Base-by-base conservation (phyloP, 2,888 invertebrate species). In the Protophormia terraenovae region DNA sequence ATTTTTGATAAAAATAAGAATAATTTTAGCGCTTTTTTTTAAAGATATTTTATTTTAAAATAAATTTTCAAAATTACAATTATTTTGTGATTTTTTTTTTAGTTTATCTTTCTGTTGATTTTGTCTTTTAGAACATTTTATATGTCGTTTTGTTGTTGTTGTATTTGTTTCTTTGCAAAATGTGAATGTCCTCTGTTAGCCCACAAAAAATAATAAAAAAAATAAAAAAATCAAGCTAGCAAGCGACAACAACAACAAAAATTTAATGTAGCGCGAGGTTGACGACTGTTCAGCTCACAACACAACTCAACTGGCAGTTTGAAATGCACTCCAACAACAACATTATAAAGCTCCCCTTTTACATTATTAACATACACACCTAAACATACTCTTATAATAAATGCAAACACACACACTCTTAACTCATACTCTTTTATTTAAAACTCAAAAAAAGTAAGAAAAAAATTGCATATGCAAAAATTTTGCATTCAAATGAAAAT, bases 111-210 rank as follows among this genome's bases (percentile, higher is more conserved):
- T n/a, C n/a, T n/a, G n/a, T n/a, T n/a, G n/a, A n/a, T 55, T 22
- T 67, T 38, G 14, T 55, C 55, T 3, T 12, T 66, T 50, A 69
- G 60, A 69, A 69, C 47, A 69, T 12, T 41, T 32, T 41, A 12
- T 53, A 35, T 66, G 58, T 29, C 55, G n/a, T 45, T 55, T 41
- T 8, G n/a, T 45, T 45, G 60, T 60, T 38, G 66, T 55, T 81
- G 69, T 47, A 64, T 64, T 67, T 77, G 14, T 55, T 75, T 41
- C 62, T 80, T 86, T 86, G 86, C 84, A 90, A 85, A 85, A 91
- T 92, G 91, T 91, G 91, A 91, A 91, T 92, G 92, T 92, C 91
- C 92, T 92, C 92, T 90, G 91, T 91, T 92, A 91, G 89, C 90
- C 91, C 91, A 91, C 89, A 91, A 90, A 87, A 84, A 88, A 66